Base-by-base conservation (phyloP, 2,797 vertebrate species). In the Falco columbarius region DNA sequence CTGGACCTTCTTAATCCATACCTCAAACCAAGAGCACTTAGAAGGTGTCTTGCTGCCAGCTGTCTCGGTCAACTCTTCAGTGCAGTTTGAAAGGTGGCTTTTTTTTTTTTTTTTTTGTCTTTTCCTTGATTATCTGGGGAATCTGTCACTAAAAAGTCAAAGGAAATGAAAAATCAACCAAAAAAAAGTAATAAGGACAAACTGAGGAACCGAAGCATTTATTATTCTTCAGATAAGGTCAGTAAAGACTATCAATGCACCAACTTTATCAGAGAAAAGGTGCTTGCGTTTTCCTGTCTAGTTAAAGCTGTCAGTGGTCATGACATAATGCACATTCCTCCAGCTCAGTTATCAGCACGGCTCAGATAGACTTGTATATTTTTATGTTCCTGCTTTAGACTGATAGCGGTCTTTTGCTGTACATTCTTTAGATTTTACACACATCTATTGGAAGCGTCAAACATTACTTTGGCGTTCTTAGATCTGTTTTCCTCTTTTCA, bases 251-350 rank as follows among this genome's bases (percentile, higher is more conserved):
- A 92, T 84, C 74, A 90, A 75, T 72, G 65, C 55, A 83, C 55
- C 26, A 38, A 79, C 32, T 92, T 73, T 96, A 95, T 95, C 94
- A 89, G 30, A 86, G 49, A 77, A 96, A 94, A 94, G 72, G 91
- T 96, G 91, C 62, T 94, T 86, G 68, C 2, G 0, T 95, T 97
- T 96, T 97, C 83, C 95, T 96, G 96, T 86, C 92, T 95, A n/a
- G 72, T 92, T 95, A 93, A 97, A 96, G 63, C 82, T 97, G 95
- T 92, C 97, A 96, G 75, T 88, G 81, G 65, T 75, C 36, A 23
- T 63, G 77, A 95, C 92, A 97, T 86, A 95, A 92, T 79, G 79
- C 90, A 86, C 90, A 92, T 96, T 97, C 89, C 88, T 95, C 93
- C 61, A 93, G 86, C 73, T 87, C 72, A 51, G 66, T 95, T 96